phyloP scores from a whole-genome alignment of 2,888 invertebrate species.

The Zeuzera pyrina region DNA sequence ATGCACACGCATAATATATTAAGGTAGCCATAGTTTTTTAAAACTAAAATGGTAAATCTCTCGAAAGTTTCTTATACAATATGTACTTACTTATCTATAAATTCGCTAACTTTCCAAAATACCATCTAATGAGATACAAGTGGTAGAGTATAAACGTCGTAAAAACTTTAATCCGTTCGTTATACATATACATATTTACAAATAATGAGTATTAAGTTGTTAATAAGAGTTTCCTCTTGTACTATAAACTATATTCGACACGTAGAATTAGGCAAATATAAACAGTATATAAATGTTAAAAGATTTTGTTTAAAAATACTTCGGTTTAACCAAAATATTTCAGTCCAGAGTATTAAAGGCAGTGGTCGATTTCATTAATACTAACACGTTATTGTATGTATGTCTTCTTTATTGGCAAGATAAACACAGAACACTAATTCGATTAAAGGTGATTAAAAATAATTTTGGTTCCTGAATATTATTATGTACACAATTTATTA shows the following conservation, averaged over 20 bases:
- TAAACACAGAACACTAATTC: too few relatives aligned
- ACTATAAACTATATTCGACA: conserved; percentile 27
- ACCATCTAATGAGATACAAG: conserved; percentile 72
- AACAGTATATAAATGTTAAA: background rate
- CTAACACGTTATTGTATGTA: conserved; percentile 10
- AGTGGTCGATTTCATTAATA: conserved; percentile 34
- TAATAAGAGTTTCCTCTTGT: conserved; percentile 29
- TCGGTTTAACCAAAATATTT: conserved; percentile 3
- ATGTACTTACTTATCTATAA: conserved; percentile 55
- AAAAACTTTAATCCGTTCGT: conserved; percentile 28
- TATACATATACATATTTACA: conserved; percentile 58
- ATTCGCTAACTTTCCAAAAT: conserved; percentile 69
- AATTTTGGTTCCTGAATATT: too few relatives aligned
- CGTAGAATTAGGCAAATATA: background rate
- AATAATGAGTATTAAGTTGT: conserved; percentile 59
- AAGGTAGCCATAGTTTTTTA: conserved; percentile 64
- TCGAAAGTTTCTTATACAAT: conserved; percentile 50
- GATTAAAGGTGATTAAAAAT: too few relatives aligned
- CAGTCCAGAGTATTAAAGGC: conserved; percentile 26
- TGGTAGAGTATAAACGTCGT: conserved; percentile 62
- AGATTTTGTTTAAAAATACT: too few relatives aligned
- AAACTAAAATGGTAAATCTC: conserved; percentile 69
- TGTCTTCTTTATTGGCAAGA: conserved; percentile 37
- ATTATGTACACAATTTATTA: too few relatives aligned
- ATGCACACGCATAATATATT: conserved; percentile 52